phyloP scores from a whole-genome alignment of 2,888 invertebrate genomes.

The Acanthosepion pharaonis region DNA sequence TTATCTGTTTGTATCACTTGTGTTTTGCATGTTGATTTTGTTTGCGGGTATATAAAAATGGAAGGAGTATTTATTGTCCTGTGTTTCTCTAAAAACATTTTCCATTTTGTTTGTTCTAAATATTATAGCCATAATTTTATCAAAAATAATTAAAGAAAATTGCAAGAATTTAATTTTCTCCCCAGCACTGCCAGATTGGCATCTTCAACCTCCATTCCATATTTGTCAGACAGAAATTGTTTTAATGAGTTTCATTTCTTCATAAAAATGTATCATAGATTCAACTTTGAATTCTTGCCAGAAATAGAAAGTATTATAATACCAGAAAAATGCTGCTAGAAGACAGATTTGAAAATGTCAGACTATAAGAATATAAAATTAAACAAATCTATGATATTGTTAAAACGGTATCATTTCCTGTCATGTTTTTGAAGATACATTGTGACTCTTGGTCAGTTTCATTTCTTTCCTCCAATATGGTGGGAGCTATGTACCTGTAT shows the following conservation, averaged over 20 bases:
- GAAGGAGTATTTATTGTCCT: background rate
- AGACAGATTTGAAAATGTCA: background rate
- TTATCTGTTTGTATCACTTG: background rate
- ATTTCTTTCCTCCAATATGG: no score
- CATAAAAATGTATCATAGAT: background rate
- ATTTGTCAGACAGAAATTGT: conserved; percentile 33
- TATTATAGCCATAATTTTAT: background rate
- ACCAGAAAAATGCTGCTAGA: background rate
- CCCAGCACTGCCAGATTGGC: background rate
- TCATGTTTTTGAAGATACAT: no score
- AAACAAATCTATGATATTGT: no score
- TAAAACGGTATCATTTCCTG: no score
- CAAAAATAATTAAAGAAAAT: background rate
- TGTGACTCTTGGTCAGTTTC: no score
- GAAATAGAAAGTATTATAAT: background rate
- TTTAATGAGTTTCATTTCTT: background rate
- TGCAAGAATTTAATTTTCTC: background rate
- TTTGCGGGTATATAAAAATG: background rate
- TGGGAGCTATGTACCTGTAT: no score
- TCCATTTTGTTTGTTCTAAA: background rate
- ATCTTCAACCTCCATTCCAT: background rate
- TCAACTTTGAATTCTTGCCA: background rate
- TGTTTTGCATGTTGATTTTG: background rate
- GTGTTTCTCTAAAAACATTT: background rate
- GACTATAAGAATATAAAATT: no score